phyloP scores from a whole-genome alignment of 1,140 invertebrate species.

The Triops cancriformis region DNA sequence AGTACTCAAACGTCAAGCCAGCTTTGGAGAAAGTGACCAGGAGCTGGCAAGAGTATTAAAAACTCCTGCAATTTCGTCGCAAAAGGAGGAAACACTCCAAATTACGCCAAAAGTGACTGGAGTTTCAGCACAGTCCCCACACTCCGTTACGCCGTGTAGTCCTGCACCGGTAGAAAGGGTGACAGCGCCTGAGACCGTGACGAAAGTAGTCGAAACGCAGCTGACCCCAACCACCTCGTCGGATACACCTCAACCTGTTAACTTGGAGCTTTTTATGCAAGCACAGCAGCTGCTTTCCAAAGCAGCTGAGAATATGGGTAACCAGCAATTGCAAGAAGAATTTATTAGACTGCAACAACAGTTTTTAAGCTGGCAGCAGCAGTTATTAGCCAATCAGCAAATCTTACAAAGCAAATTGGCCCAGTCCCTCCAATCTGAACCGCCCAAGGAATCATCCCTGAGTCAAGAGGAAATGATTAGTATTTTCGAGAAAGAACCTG shows the following conservation, averaged over 20 bases:
- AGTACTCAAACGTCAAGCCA: not conserved
- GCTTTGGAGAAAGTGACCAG: not conserved
- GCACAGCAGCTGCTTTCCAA: constrained; percentile 1
- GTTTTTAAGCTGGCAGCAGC: constrained; percentile 34
- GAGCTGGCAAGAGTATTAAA: not conserved
- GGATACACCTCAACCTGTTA: not conserved
- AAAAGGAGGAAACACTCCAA: no score
- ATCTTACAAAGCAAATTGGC: not conserved
- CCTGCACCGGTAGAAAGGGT: not conserved
- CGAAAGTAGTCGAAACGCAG: not conserved
- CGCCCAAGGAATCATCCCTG: not conserved
- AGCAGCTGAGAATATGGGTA: constrained; percentile 25
- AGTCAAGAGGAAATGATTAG: constrained; percentile 15
- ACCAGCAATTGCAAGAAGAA: constrained; percentile 31
- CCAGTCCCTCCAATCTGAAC: not conserved
- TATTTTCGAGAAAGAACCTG: constrained; percentile 20
- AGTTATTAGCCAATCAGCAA: constrained; percentile 32
- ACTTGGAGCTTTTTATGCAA: constrained; percentile 19
- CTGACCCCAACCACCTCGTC: not conserved
- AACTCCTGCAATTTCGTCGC: not conserved
- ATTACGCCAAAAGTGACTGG: no score
- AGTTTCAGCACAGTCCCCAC: no score
- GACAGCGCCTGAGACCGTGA: not conserved
- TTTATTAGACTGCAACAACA: constrained; percentile 33
- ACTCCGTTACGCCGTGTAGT: no score